A percentile compares a stretch with the other conserved stretches of the same genome.
Evolutionary conservation across 2,888 invertebrate genomes (phyloP).

Genomic region (Nephrotoma guestfalica): DNA sequence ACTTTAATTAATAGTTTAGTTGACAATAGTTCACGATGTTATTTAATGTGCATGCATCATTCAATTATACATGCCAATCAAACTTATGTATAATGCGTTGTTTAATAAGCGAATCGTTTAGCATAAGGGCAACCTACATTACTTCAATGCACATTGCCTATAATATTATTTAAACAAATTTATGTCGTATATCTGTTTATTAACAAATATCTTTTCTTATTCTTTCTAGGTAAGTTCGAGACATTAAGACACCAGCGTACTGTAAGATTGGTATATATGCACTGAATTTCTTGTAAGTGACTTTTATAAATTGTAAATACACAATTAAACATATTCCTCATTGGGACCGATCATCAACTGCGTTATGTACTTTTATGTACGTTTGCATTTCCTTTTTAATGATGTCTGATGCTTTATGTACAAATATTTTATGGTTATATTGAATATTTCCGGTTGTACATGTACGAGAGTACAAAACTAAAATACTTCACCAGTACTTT

Average conservation of each 20-base stretch:
- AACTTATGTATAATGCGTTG: no score
- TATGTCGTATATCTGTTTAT: neutral
- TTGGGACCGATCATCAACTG: neutral
- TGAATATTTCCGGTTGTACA: neutral
- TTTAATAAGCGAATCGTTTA: no score
- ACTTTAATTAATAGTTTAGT: no score
- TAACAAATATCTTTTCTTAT: neutral
- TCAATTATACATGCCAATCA: no score
- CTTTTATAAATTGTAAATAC: neutral
- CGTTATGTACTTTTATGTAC: neutral
- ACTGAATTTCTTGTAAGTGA: neutral
- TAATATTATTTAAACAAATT: no score
- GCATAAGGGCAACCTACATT: no score
- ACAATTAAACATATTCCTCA: neutral
- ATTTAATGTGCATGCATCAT: no score
- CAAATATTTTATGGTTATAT: neutral
- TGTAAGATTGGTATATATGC: neutral
- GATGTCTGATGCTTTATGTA: neutral
- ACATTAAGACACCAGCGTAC: neutral
- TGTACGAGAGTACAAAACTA: neutral
- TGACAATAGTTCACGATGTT: no score
- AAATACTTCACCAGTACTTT: neutral
- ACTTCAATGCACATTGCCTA: no score
- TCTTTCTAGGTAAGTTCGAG: neutral
- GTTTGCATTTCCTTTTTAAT: neutral